Evolutionary conservation across 2,113 vertebrate species (phyloP), one percentile per base, ranked within the genome.

Genomic region (human): DNA sequence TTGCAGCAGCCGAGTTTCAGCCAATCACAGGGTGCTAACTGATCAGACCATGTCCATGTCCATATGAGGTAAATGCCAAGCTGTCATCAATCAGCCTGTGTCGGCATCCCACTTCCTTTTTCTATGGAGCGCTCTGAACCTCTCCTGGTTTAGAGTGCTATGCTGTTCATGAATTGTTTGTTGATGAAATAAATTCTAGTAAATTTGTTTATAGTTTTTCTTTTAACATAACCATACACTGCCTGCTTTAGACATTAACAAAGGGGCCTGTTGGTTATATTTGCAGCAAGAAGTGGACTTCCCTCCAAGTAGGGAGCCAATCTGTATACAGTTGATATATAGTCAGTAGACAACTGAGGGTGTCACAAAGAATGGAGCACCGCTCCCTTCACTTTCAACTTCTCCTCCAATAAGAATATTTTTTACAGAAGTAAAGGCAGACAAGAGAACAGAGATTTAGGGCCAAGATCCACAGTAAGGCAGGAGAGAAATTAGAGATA

Each of bases 381-480:
- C 0, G 2, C 22, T 68, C 38, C 30, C 7, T 48, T 5, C n/a
- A 45, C 38, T 7, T 27, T 16, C 52, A 38, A 1, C 35, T 30
- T 68, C 17, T 8, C 32, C 27, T 6, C 25, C 23, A 6, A 1
- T 1, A 30, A 57, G 25, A 64, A 40, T 25, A 3, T 13, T 27
- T 45, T 73, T n/a, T 14, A 43, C 1, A 23, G 88, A 45, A 13
- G 23, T 38, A 66, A 66, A 72, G 43, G 45, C 1, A 38, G 38
- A 8, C 0, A 27, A 25, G 9, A 40, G 32, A 50, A 66, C 27
- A 38, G 48, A 52, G 4, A 35, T 30, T 1, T 0, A 1, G 27
- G 32, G 45, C 0, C 10, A 14, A 16, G 64, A 25, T 40, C 45
- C 45, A 10, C 8, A 0, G 32, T 32, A 9, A 20, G 86, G 20